Evolutionary conservation across 2,888 invertebrate species (phyloP), one percentile per base, ranked within the genome.

Genomic region (Micoletzkya japonica): DNA sequence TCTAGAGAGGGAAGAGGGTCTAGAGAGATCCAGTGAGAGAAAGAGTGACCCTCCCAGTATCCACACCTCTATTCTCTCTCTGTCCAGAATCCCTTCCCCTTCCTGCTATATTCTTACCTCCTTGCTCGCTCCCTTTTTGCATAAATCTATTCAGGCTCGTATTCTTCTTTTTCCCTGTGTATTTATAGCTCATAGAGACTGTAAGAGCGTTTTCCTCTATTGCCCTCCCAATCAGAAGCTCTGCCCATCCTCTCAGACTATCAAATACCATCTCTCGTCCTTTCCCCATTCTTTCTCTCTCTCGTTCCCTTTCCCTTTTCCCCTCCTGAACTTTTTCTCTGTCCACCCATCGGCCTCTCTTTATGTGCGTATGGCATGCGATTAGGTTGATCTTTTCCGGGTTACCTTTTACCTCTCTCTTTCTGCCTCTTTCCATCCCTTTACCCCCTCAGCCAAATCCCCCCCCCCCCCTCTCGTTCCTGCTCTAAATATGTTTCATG

Each of bases 291-390:
- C 24, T 63, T 24, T 50, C 39, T 1, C 49, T 34, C 30, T 63
- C 26, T 63, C 32, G 4, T 17, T 60, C 50, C 54, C 54, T 7
- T 24, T 7, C 4, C 17, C 63, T 32, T 63, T 44, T 44, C 44
- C 10, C 44, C 10, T 20, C 44, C 44, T 44, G 10, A 20, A 10
- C 44, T 20, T 10, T 44, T 20, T 44, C 44, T 20, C 20, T 44
- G 10, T 20, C 49, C 49, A 20, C 30, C 24, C n/a, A 26, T 61
- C 50, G 26, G 7, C 24, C 17, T 49, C 26, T 10, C 30, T 28
- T 20, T 32, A 20, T 52, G 36, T 63, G 34, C 50, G 52, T 24
- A 26, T 50, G 50, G 63, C 50, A 50, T 49, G 37, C 50, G 63
- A 50, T 49, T n/a, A 17, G 50, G 26, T 50, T 50, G 32, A 32